A percentile compares a stretch with the other conserved stretches of the same genome.
These are phyloP conservation scores for Apotomis turbidana DNA, from an alignment of 2,888 invertebrate genomes.

Conservation along the genomic window DNA sequence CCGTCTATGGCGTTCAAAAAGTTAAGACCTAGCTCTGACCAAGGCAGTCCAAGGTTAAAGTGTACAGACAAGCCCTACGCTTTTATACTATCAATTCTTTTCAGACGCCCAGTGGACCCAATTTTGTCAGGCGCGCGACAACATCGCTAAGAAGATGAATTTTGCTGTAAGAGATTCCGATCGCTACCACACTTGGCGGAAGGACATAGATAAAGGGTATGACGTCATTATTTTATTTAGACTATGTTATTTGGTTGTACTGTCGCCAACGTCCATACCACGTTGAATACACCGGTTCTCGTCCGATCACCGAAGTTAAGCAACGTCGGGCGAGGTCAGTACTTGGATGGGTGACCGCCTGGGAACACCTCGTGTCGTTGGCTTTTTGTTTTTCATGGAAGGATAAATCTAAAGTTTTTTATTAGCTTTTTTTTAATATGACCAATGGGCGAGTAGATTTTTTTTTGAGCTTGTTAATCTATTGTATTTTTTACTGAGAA, in stretches of 20 bases:
- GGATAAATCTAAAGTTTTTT: no score
- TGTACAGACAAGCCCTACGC: not conserved
- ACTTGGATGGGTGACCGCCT: slow-evolving; percentile 69
- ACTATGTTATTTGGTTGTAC: not conserved
- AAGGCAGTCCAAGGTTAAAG: not conserved
- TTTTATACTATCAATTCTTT: slow-evolving; percentile 42
- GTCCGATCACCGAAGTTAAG: slow-evolving; percentile 79
- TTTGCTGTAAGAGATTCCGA: slow-evolving; percentile 56
- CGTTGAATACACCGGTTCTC: slow-evolving; percentile 76
- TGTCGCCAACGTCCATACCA: slow-evolving; percentile 67
- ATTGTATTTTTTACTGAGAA: no score
- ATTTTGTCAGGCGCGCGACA: slow-evolving; percentile 68
- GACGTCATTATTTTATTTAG: not conserved
- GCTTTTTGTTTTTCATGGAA: slow-evolving; percentile 45
- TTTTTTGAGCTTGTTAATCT: no score
- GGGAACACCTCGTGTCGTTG: slow-evolving; percentile 60
- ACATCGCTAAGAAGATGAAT: slow-evolving; percentile 63
- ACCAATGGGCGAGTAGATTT: no score
- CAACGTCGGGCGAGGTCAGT: slow-evolving; percentile 74
- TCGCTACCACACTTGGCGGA: slow-evolving; percentile 51
- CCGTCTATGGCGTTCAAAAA: no score
- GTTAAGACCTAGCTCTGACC: not conserved
- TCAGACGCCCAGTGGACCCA: slow-evolving; percentile 70
- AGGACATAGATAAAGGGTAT: slow-evolving; percentile 60
- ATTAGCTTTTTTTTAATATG: no score